Evolutionary conservation across 2,888 invertebrate genomes (phyloP).

Genomic region (Tetranychus truncatus): DNA sequence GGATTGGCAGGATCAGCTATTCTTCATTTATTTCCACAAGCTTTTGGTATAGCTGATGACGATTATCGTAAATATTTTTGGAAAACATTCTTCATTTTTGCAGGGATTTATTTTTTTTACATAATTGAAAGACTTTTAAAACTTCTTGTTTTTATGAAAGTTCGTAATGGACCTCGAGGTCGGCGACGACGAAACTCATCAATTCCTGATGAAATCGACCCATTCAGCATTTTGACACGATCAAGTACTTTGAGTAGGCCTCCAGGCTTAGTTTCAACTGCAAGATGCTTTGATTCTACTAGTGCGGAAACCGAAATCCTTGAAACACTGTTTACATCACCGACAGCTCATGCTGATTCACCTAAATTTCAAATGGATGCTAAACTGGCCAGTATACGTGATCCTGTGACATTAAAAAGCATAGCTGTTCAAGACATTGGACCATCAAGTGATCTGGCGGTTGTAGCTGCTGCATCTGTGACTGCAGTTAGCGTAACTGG

Average conservation of each 20-base stretch:
- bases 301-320: not conserved
- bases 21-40: conserved; percentile 22
- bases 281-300: not conserved
- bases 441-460: not conserved
- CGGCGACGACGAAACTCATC: conserved; percentile 13
- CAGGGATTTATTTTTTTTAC: conserved; percentile 22
- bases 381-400: not conserved
- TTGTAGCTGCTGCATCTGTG: not conserved
- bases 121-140: conserved; percentile 19
- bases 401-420: not conserved
- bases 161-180: not conserved
- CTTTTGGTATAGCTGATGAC: conserved; percentile 22
- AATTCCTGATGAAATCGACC: conserved; percentile 11
- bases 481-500: not conserved
- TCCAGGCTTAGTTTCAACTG: not conserved
- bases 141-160: conserved; percentile 14
- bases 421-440: not conserved
- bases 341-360: not conserved
- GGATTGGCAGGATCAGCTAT: conserved; percentile 22
- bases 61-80: conserved; percentile 22
- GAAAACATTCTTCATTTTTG: conserved; percentile 21
- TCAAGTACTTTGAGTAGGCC: not conserved
- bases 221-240: not conserved
- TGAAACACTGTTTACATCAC: not conserved
- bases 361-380: not conserved